These are phyloP conservation scores for Euphydryas editha DNA, from an alignment of 2,888 invertebrate species.

Conservation along the genomic window DNA sequence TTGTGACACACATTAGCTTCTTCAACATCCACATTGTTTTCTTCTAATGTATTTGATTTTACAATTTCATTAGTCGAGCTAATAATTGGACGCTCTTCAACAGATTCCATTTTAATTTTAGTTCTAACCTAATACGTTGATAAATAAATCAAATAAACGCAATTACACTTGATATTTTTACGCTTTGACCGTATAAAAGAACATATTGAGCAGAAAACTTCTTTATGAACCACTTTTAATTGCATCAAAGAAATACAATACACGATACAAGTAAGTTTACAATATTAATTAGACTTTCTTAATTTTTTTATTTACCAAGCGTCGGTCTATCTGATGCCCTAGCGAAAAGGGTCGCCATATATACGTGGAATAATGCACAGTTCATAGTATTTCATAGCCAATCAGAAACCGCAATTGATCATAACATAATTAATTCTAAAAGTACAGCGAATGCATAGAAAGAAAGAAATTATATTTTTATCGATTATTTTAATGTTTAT, in stretches of 20 bases:
- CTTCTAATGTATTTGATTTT: slow-evolving; percentile 52
- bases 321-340: slow-evolving; percentile 46
- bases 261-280: slow-evolving; percentile 33
- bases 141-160: slow-evolving; percentile 56
- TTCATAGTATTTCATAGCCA: slow-evolving; percentile 10
- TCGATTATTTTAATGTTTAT: neutral
- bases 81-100: slow-evolving; percentile 54
- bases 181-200: slow-evolving; percentile 34
- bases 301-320: slow-evolving; percentile 46
- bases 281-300: slow-evolving; percentile 28
- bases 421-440: neutral
- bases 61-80: slow-evolving; percentile 51
- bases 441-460: too few species aligned
- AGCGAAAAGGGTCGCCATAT: slow-evolving; percentile 39
- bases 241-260: slow-evolving; percentile 10
- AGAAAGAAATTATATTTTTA: neutral
- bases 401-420: slow-evolving; percentile 3
- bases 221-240: slow-evolving; percentile 9
- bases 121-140: slow-evolving; percentile 55
- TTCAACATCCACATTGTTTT: slow-evolving; percentile 48
- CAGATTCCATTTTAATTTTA: slow-evolving; percentile 55
- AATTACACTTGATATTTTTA: slow-evolving; percentile 38
- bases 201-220: slow-evolving; percentile 16
- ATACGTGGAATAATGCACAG: slow-evolving; percentile 32
- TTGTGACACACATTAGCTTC: slow-evolving; percentile 63